Percentiles rank a stretch among this genome's conserved stretches.
These are phyloP conservation scores for Drosophila subsilvestris DNA, from an alignment of 2,888 invertebrate species.

Conservation along the genomic window DNA sequence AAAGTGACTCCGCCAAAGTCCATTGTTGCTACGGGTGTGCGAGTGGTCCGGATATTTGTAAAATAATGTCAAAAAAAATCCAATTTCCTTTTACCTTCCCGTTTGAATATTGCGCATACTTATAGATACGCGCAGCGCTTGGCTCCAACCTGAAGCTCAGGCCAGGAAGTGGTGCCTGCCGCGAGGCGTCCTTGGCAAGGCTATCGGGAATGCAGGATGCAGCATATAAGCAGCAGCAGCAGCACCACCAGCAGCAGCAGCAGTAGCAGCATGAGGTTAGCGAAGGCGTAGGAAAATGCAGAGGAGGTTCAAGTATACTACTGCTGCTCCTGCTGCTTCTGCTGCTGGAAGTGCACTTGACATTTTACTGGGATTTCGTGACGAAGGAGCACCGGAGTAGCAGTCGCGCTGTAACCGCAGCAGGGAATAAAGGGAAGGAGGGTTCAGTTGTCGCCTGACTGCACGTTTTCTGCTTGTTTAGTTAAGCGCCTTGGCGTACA, in stretches of 20 bases:
- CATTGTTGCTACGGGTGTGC: conserved; percentile 11
- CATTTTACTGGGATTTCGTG: conserved; percentile 45
- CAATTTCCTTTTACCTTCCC: conserved; percentile 77
- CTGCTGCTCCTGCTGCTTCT: not conserved
- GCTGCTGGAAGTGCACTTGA: conserved; percentile 52
- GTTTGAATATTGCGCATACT: conserved; percentile 52
- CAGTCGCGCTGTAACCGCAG: conserved; percentile 10
- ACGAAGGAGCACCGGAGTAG: conserved; percentile 11
- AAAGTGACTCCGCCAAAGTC: conserved; percentile 9
- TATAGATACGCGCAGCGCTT: conserved; percentile 19
- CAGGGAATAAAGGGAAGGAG: not conserved
- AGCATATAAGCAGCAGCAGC: not conserved
- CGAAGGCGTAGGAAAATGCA: not conserved
- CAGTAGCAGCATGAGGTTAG: too few relatives aligned
- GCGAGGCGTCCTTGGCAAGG: not conserved
- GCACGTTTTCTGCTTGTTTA: conserved; percentile 45
- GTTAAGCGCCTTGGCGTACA: conserved; percentile 33
- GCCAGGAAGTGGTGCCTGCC: conserved; percentile 4
- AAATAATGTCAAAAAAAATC: conserved; percentile 78
- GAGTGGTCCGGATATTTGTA: conserved; percentile 68
- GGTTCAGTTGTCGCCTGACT: conserved; percentile 24
- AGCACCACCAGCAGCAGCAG: not conserved
- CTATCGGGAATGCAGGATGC: conserved; percentile 3
- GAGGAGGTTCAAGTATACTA: conserved; percentile 12
- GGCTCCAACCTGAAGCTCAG: conserved; percentile 1